Evolutionary conservation across 2,888 invertebrate genomes (phyloP), one percentile per base, ranked within the genome.

Genomic region (Drosophila differens): DNA sequence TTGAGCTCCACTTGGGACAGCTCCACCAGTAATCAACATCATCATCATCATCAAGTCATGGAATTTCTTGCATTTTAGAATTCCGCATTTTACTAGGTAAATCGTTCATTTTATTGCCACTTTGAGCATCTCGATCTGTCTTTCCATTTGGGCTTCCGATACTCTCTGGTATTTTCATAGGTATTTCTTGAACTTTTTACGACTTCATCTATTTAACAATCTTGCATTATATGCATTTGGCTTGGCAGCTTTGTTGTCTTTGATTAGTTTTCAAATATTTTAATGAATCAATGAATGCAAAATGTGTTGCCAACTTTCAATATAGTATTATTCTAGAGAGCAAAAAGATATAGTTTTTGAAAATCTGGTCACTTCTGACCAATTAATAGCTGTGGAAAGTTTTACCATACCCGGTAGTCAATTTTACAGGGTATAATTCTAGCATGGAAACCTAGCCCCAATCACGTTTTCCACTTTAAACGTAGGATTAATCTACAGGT

Each of bases 61-160:
- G 81, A 79, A 79, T 79, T 80, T 62, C 72, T 52, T 52, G 76
- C 54, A 39, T 22, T 37, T 14, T 22, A 57, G 76, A 52, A 75
- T 79, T 66, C 32, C 47, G 0, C 12, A 35, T 41, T 55, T 54
- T 62, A 62, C 55, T 55, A 52, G 41, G 71, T 57, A 57, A 57
- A 53, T 64, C 30, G 47, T 33, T 54, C 44, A 51, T 47, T 65
- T 74, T 55, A 61, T 68, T 0, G 47, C 49, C 37, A 49, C 60
- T 53, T 55, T 22, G 14, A 30, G 39, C 22, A 30, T 22, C 25
- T 44, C 44, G 49, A 70, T 12, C 41, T 44, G 70, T 33, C 41
- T 65, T 70, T 66, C 60, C 32, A 66, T 52, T 51, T 51, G 16
- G 35, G 44, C 22, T 10, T 44, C n/a, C 1, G 35, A 25, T 58